A percentile compares a stretch with the other conserved stretches of the same genome.
These are phyloP conservation scores for Cichladusa arquata DNA, from an alignment of 2,113 vertebrate species.

Conservation along the genomic window DNA sequence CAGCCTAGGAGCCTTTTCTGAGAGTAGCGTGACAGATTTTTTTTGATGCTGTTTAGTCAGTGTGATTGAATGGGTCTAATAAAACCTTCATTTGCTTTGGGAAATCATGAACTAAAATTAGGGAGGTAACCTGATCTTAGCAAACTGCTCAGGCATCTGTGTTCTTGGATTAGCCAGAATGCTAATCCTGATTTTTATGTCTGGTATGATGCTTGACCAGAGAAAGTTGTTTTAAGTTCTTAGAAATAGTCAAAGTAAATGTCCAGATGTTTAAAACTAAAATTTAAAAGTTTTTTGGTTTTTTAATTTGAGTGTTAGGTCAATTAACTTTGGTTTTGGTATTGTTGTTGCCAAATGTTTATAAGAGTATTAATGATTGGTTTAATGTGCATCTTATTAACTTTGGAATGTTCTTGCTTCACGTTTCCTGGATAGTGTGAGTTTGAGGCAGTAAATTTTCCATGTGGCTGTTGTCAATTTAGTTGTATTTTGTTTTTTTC, in stretches of 20 bases:
- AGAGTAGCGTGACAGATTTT: background rate
- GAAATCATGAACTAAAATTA: background rate
- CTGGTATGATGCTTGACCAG: background rate
- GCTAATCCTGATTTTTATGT: conserved; percentile 16
- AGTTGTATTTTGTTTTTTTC: conserved; percentile 27
- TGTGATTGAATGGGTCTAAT: conserved; percentile 44
- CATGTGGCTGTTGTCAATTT: background rate
- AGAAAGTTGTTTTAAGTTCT: background rate
- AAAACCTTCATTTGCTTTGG: conserved; percentile 9
- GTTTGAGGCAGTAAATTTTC: background rate
- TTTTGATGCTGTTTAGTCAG: conserved; percentile 28
- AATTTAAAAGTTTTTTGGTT: background rate
- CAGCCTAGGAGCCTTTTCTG: conserved; percentile 18
- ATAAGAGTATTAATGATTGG: background rate
- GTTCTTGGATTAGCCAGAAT: background rate
- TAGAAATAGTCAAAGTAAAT: background rate
- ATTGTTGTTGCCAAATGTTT: background rate
- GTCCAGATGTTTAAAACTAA: background rate
- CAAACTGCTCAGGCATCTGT: background rate
- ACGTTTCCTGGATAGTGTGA: background rate
- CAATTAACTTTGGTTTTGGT: background rate
- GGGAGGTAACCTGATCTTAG: background rate
- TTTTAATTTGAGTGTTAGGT: background rate
- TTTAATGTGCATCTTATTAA: background rate
- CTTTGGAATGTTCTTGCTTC: background rate